phyloP scores from a whole-genome alignment of 2,888 invertebrate genomes.

The Hetaerina titia region DNA sequence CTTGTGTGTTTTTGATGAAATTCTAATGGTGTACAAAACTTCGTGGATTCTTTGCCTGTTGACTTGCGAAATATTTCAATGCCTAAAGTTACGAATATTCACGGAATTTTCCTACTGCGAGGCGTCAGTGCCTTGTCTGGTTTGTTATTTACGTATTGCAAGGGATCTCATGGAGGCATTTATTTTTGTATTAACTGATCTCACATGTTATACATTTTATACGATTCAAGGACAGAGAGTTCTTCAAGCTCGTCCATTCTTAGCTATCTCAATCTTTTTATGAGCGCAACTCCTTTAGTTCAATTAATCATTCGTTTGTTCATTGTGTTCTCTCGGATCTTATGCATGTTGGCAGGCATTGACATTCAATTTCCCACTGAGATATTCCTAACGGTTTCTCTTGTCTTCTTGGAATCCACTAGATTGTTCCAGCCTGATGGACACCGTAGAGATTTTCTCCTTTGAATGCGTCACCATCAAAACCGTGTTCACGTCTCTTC shows the following conservation, averaged over 20 bases:
- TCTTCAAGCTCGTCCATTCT: neutral
- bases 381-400: neutral
- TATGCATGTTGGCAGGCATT: neutral
- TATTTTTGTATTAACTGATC: neutral
- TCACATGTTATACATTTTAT: neutral
- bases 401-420: neutral
- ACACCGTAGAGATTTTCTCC: neutral
- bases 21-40: no score
- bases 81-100: no score
- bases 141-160: neutral
- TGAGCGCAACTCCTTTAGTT: neutral
- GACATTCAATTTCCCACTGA: neutral
- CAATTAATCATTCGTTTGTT: neutral
- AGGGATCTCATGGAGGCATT: neutral
- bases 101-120: no score
- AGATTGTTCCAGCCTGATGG: neutral
- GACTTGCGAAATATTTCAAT: no score
- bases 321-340: neutral
- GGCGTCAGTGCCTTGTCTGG: neutral
- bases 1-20: no score
- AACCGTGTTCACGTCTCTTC: neutral
- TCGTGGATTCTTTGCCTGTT: no score
- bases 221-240: neutral
- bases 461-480: neutral
- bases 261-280: neutral